Conservation (phyloP, 2,888 invertebrate genomes). For the Pherbina coryleti region DNA sequence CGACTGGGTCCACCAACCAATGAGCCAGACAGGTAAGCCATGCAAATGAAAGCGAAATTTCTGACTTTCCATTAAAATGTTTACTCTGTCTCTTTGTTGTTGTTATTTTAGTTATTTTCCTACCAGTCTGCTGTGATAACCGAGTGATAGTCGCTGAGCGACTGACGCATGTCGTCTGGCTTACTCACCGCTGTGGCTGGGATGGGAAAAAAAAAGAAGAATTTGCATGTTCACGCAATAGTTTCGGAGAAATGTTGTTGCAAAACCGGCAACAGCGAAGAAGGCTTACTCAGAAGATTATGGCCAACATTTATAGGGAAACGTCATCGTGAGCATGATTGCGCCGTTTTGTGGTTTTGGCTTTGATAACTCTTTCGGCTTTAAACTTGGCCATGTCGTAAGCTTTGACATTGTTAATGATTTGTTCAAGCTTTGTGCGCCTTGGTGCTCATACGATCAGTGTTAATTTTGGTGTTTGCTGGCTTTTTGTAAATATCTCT, state of each 20-base stretch:
- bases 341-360: too few species aligned
- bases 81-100: background rate
- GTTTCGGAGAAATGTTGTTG: conserved; percentile 47
- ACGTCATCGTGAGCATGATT: too few species aligned
- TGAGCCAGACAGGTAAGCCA: conserved; percentile 31
- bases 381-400: background rate
- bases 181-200: conserved; percentile 9
- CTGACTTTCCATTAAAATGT: conserved; percentile 9
- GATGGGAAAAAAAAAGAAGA: background rate
- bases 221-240: conserved; percentile 46
- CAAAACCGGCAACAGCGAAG: conserved; percentile 37
- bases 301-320: too few species aligned
- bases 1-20: background rate
- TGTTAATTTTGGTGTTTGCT: background rate
- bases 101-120: background rate
- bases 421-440: background rate
- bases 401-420: conserved; percentile 3
- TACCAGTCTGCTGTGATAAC: background rate
- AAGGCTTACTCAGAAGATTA: background rate
- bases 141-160: too few species aligned
- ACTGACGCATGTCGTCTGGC: conserved; percentile 5
- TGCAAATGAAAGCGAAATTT: conserved; percentile 60
- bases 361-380: background rate
- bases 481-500: background rate
- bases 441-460: background rate